A percentile compares a stretch with the other conserved stretches of the same genome.
Conservation (phyloP, 2,113 vertebrate species). For the Malurus elegans region DNA sequence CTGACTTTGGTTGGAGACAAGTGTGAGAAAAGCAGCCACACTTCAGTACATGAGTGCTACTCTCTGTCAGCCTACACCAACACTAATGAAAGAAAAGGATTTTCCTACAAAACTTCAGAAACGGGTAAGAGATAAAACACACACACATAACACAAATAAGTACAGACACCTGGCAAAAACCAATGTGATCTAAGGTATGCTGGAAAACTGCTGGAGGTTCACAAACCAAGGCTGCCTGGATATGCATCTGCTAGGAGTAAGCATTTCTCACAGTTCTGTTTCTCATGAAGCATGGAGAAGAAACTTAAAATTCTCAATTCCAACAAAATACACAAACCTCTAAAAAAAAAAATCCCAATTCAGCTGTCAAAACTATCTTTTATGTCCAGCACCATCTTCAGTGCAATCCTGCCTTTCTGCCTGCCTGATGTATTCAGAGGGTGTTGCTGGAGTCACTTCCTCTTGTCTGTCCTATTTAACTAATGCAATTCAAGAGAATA, state of each 20-base stretch:
- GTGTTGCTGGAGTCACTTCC: conserved; percentile 23
- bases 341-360: background rate
- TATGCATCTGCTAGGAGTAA: background rate
- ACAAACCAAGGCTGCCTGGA: background rate
- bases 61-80: background rate
- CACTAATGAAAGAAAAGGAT: background rate
- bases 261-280: background rate
- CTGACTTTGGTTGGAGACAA: background rate
- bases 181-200: background rate
- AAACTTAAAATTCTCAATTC: background rate
- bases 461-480: conserved; percentile 29
- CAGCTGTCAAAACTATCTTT: background rate
- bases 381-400: background rate
- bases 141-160: background rate
- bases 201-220: background rate
- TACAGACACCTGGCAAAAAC: background rate
- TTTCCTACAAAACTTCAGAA: background rate
- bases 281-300: background rate
- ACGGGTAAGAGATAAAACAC: background rate
- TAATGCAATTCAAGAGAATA: conserved; percentile 36
- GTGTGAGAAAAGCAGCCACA: background rate
- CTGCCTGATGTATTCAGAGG: conserved; percentile 23
- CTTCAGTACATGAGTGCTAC: background rate
- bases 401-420: background rate
- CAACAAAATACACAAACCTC: background rate